Evolutionary conservation across 64 coral and sea anemone species (phyloP), one percentile per base, ranked within the genome.

Genomic region (Cladopsammia gracilis): DNA sequence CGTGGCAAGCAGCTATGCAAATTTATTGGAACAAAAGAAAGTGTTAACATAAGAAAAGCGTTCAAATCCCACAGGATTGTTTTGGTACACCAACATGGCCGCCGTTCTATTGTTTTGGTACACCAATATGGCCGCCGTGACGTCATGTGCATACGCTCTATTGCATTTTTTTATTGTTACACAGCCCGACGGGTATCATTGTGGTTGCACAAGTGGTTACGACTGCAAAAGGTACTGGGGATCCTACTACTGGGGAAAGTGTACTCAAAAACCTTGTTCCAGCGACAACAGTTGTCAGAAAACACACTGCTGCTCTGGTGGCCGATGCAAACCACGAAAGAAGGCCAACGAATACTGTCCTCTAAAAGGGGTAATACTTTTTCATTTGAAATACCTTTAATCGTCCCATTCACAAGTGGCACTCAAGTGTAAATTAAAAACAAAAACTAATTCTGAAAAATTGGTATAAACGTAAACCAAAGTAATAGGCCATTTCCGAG

Each of bases 211-310:
- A 25, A 25, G 25, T 6, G 66, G 66, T 7, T 70, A 70, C 6
- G 22, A 70, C 9, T 75, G 71, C 19, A 15, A 48, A 20, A 47
- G 44, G 46, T 75, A 75, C 26, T 12, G 8, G 3, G 11, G 5
- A n/a, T 34, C 43, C 54, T 34, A 58, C 54, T 79, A 79, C 25
- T 79, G 76, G 76, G 76, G 76, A n/a, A 58, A 58, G 76, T 79
- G 76, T 42, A 8, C 9, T 3, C 9, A 56, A 12, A 23, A 56
- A 23, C 76, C 18, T 14, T 79, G 76, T 34, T 59, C 76, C 10
- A 79, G 52, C 3, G 76, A 79, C 54, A 13, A 1, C 23, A 82
- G 59, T 13, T 82, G 79, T 10, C 16, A 18, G 15, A 64, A 44
- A 25, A 46, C 79, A 20, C 34, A 82, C 6, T 82, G 79, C 79